Conservation (phyloP, 2,113 vertebrate species). For the Camelus bactrianus region DNA sequence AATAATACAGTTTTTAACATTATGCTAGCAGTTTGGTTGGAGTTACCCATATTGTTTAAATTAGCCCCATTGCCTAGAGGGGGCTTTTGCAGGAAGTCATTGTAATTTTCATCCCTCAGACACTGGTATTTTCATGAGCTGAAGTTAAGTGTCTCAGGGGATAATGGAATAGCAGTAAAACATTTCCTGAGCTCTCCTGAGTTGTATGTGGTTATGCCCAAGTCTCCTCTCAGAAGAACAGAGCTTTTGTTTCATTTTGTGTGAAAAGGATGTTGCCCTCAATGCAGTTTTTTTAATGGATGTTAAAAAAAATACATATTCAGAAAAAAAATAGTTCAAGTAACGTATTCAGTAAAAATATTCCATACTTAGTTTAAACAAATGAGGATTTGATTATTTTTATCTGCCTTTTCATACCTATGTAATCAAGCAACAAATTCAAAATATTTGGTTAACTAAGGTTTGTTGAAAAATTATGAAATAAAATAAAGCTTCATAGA, state of each 20-base stretch:
- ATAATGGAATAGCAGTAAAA: constrained; percentile 86
- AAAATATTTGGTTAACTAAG: not conserved
- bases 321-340: constrained; percentile 51
- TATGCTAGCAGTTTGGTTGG: constrained; percentile 77
- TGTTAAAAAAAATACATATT: constrained; percentile 56
- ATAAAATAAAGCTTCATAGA: not conserved
- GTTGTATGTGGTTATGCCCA: constrained; percentile 82
- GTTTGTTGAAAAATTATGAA: constrained; percentile 52
- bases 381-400: constrained; percentile 31
- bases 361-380: constrained; percentile 36
- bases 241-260: constrained; percentile 84
- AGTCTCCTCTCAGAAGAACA: constrained; percentile 82
- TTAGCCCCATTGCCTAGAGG: constrained; percentile 78
- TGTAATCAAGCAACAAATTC: constrained; percentile 35
- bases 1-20: constrained; percentile 67
- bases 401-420: constrained; percentile 53
- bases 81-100: constrained; percentile 85
- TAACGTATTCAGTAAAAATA: constrained; percentile 64
- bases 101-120: constrained; percentile 86
- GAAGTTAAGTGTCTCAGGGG: constrained; percentile 86
- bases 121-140: constrained; percentile 87
- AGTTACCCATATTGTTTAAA: constrained; percentile 87
- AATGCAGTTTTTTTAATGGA: constrained; percentile 58
- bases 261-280: constrained; percentile 73
- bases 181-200: constrained; percentile 89